Evolutionary conservation across 2,888 invertebrate species (phyloP).

Genomic region (Gandaritis pyraliata): DNA sequence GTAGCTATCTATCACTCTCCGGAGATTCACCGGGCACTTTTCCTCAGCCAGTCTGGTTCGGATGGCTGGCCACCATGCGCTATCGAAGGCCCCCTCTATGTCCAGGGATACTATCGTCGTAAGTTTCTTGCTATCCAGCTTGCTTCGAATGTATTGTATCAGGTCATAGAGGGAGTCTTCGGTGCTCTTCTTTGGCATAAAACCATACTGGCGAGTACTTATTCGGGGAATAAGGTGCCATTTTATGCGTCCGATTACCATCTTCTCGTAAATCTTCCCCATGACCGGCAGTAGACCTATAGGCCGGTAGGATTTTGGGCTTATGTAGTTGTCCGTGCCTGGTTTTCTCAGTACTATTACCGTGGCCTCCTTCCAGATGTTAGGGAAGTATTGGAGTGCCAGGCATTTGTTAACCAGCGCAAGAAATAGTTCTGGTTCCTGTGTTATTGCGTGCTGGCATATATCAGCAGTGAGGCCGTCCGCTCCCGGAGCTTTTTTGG

Average conservation of each 20-base stretch:
- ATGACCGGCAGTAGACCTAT: neutral
- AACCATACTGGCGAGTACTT: constrained; percentile 9
- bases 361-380: neutral
- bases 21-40: neutral
- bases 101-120: too few species aligned
- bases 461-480: neutral
- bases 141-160: neutral
- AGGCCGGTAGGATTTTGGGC: too few species aligned
- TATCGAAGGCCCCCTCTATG: too few species aligned
- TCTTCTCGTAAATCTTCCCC: neutral
- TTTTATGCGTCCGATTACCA: neutral
- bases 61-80: too few species aligned
- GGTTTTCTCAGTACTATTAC: neutral
- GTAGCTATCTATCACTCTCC: neutral
- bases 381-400: neutral
- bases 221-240: neutral
- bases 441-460: neutral
- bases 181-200: neutral
- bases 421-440: neutral
- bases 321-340: neutral
- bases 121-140: neutral
- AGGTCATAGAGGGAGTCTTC: neutral
- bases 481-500: neutral
- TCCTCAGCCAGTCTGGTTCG: neutral
- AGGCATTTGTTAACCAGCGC: neutral